Base-by-base conservation (phyloP, 1,140 invertebrate species). In the Sitophilus oryzae region DNA sequence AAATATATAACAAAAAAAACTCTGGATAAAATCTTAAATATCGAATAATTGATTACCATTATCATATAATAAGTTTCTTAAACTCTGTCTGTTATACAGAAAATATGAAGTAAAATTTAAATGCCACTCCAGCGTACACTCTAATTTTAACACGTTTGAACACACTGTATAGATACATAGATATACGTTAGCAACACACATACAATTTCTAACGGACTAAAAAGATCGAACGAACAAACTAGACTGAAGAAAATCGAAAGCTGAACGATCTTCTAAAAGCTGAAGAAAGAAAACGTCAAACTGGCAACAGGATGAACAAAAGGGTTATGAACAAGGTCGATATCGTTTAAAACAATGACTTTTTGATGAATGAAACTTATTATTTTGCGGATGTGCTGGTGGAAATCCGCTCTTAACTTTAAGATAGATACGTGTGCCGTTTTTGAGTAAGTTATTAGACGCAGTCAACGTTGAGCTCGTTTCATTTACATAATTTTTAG, bases 301-400 rank as follows among this genome's bases (percentile, higher is more conserved):
- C 11, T 47, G 21, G 20, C 59, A 57, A n/a, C 50, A 64, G 66
- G 66, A 69, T 69, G 67, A 63, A 69, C 67, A 69, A 60, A 59
- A 61, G 58, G 67, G 67, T 66, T 66, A 62, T 56, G 43, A 42
- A 42, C 63, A 66, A 69, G 52, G 52, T 11, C 52, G 38, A 10
- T 23, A 18, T n/a, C 25, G 18, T 22, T 16, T 20, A 23, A 25
- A 53, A 53, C 51, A 53, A 53, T 53, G 51, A 45, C 25, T 46
- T 45, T 53, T 45, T 45, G 43, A 36, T 38, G 18, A 38, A 53
- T 25, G 42, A 45, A 23, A 34, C 14, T 53, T 46, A 38, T 19
- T 20, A 44, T 44, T 53, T 30, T 30, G 25, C 25, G 48, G 48
- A 51, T 51, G 37, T 41, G 25, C 5, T 11, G 25, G 11, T 30